These are phyloP conservation scores for Caenorhabditis sp. DNA, from an alignment of 2,888 invertebrate species.

Conservation along the genomic window DNA sequence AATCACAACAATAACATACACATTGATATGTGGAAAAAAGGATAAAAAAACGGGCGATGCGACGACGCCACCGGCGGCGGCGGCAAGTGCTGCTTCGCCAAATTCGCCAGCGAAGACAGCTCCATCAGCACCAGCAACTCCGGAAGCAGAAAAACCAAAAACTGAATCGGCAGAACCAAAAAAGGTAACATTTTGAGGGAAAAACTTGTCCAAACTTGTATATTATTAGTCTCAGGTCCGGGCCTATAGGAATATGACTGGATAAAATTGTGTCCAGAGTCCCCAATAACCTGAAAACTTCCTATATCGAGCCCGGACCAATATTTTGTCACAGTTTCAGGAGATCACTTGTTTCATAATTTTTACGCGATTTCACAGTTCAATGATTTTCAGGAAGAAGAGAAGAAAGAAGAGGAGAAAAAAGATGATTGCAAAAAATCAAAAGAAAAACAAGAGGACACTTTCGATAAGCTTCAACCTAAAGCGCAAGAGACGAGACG, in stretches of 20 bases:
- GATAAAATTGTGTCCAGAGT: no score
- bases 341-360: no score
- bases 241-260: no score
- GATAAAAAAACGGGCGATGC: background rate
- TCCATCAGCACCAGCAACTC: background rate
- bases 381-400: background rate
- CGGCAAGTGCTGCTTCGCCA: background rate
- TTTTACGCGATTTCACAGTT: no score
- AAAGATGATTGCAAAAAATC: background rate
- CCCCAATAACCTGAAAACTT: no score
- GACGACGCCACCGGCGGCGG: background rate
- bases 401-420: background rate
- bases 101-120: background rate
- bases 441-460: constrained; percentile 24
- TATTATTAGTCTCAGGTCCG: no score
- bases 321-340: no score
- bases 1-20: background rate
- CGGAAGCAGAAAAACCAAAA: background rate
- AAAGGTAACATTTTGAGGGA: no score
- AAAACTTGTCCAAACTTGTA: no score
- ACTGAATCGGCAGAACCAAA: background rate
- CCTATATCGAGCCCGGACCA: no score
- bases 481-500: constrained; percentile 23
- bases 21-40: background rate
- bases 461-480: constrained; percentile 32